phyloP scores from a whole-genome alignment of 2,113 vertebrate genomes.

The Gymnocephalus cernua region DNA sequence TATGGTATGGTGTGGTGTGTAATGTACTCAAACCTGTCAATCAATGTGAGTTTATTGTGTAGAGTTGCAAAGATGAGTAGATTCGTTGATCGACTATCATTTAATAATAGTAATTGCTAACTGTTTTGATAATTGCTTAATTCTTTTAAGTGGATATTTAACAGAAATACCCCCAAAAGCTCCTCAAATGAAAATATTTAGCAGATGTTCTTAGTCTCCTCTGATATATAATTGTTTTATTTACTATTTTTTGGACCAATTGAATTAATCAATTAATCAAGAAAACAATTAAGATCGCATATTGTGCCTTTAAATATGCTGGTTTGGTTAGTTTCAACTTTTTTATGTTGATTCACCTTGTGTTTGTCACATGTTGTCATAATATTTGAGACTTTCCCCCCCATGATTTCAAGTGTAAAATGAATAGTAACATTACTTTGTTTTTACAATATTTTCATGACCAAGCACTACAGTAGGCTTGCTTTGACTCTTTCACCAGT shows the following conservation, averaged over 20 bases:
- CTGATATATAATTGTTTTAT: neutral
- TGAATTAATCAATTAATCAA: neutral
- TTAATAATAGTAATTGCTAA: too few relatives aligned
- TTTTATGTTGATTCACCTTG: neutral
- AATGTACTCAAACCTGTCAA: neutral
- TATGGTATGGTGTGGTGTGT: neutral
- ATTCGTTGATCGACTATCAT: too few relatives aligned
- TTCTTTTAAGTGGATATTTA: too few relatives aligned
- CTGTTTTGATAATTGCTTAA: too few relatives aligned
- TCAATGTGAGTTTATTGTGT: neutral
- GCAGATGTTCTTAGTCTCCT: neutral
- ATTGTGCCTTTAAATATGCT: too few relatives aligned
- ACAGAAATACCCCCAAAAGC: neutral
- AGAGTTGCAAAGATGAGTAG: neutral
- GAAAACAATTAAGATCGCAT: too few relatives aligned
- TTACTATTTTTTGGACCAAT: neutral
- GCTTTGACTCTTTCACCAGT: neutral
- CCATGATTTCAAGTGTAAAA: too few relatives aligned
- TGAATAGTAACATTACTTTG: too few relatives aligned
- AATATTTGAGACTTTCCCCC: neutral
- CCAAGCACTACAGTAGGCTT: neutral
- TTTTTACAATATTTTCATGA: neutral
- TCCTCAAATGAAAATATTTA: neutral
- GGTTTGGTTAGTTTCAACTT: neutral
- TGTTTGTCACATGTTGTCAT: too few relatives aligned